Evolutionary conservation across 2,888 invertebrate genomes (phyloP).

Genomic region (Polydesmus complanatus): DNA sequence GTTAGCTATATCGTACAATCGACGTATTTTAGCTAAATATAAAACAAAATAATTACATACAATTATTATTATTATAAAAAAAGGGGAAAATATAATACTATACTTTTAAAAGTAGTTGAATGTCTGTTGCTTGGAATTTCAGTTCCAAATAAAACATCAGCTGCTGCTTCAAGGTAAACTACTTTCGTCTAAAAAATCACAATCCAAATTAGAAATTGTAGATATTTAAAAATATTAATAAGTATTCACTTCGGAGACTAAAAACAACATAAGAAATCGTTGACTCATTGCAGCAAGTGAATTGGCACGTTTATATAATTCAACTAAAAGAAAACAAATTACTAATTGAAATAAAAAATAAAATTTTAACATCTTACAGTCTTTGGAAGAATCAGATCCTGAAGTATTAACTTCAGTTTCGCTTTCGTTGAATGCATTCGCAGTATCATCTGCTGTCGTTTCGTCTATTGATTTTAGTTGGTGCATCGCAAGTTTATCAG

Average conservation of each 20-base stretch:
- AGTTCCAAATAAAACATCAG: slow-evolving; percentile 24
- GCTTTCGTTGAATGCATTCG: neutral
- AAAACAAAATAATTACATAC: too few relatives aligned
- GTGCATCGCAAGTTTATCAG: slow-evolving; percentile 27
- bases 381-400: neutral
- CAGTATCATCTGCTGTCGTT: neutral
- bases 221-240: neutral
- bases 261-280: slow-evolving; percentile 54
- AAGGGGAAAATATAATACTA: neutral
- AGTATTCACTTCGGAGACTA: slow-evolving; percentile 44
- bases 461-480: too few relatives aligned
- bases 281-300: slow-evolving; percentile 54
- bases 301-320: slow-evolving; percentile 39
- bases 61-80: too few relatives aligned
- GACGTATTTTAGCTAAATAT: slow-evolving; percentile 48
- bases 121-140: neutral
- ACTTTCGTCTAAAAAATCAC: slow-evolving; percentile 22
- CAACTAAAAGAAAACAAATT: neutral
- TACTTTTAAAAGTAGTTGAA: neutral
- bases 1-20: slow-evolving; percentile 64
- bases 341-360: neutral
- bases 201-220: neutral
- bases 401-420: neutral
- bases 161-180: slow-evolving; percentile 52
- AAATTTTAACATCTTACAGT: neutral